Conservation (phyloP, 2,113 vertebrate species). For the Aythya baeri region DNA sequence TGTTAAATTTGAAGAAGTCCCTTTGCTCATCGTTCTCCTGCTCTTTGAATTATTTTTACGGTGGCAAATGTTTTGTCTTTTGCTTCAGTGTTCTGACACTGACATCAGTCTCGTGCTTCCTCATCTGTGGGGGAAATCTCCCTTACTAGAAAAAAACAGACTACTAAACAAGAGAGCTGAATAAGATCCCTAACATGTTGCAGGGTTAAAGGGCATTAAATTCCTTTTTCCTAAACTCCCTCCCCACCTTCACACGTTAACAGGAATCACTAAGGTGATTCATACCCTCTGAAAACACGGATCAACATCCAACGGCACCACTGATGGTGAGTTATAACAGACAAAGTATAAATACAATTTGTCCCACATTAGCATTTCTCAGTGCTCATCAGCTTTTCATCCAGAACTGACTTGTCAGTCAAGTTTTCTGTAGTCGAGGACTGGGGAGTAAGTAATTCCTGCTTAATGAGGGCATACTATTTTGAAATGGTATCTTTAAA, state of each 20-base stretch:
- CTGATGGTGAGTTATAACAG: not conserved
- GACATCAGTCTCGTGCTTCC: not conserved
- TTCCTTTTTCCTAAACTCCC: constrained; percentile 8
- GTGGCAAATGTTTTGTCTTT: not conserved
- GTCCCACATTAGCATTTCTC: constrained; percentile 30
- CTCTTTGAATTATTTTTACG: not conserved
- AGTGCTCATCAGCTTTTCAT: not conserved
- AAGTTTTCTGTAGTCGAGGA: constrained; percentile 10
- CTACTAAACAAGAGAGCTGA: constrained; percentile 21
- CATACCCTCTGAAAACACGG: constrained; percentile 16
- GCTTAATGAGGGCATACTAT: not conserved
- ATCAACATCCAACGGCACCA: constrained; percentile 1
- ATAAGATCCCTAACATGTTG: not conserved
- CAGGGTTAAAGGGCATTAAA: not conserved
- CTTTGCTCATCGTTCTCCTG: not conserved
- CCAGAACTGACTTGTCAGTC: constrained; percentile 32
- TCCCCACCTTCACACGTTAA: not conserved
- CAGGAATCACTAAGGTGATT: constrained; percentile 2
- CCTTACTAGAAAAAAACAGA: constrained; percentile 18
- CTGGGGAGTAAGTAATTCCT: not conserved
- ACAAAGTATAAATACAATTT: constrained; percentile 39
- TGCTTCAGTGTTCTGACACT: constrained; percentile 3
- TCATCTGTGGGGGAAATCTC: not conserved
- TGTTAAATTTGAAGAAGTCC: not conserved
- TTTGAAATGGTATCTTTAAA: not conserved